These are phyloP conservation scores for Sylvilagus bachmani DNA, from an alignment of 2,113 vertebrate species.

Conservation along the genomic window DNA sequence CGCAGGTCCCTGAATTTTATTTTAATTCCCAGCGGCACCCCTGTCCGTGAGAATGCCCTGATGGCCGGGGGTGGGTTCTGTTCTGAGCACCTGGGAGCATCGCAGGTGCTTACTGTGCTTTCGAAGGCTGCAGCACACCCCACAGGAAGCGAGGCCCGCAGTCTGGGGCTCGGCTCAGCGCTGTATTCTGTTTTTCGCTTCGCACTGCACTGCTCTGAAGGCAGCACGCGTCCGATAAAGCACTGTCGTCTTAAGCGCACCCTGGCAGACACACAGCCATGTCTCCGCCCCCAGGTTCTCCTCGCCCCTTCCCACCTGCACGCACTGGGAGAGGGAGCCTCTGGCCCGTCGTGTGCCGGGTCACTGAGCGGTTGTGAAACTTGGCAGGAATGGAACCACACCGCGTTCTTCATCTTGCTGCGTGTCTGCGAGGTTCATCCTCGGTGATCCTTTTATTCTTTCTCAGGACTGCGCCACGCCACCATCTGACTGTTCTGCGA, in stretches of 20 bases:
- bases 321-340: not conserved
- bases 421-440: not conserved
- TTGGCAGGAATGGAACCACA: not conserved
- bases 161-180: not conserved
- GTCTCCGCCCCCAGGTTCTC: not conserved
- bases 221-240: not conserved
- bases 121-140: not conserved
- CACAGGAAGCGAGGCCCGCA: not conserved
- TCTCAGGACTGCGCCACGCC: not conserved
- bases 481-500: not conserved
- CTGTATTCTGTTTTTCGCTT: not conserved
- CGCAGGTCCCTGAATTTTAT: not conserved
- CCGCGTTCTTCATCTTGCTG: not conserved
- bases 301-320: not conserved
- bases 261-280: not conserved
- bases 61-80: not conserved
- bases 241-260: not conserved
- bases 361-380: not conserved
- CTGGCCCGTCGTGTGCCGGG: not conserved
- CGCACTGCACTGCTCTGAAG: not conserved
- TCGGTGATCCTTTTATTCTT: not conserved
- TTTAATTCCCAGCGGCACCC: not conserved
- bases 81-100: not conserved
- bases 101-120: not conserved
- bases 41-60: conserved; percentile 25